Evolutionary conservation across 2,113 vertebrate species (phyloP).

Genomic region (Phaetusa simplex): DNA sequence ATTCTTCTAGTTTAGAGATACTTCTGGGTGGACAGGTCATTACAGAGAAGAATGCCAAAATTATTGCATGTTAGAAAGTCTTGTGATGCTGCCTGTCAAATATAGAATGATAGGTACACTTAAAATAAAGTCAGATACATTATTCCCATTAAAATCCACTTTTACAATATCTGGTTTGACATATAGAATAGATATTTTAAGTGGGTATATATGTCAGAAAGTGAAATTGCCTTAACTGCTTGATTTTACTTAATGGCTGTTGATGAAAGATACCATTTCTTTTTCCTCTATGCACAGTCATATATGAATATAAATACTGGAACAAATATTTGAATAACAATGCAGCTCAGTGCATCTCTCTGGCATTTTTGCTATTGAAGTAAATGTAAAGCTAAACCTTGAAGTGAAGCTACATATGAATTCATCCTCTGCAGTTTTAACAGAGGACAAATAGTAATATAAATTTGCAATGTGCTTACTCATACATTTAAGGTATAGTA

Average conservation of each 20-base stretch:
- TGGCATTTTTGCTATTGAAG: not conserved
- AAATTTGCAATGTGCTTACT: not conserved
- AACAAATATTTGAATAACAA: constrained; percentile 39
- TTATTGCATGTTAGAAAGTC: not conserved
- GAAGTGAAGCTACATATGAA: not conserved
- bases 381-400: not conserved
- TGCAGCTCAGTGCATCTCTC: not conserved
- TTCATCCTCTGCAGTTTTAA: not conserved
- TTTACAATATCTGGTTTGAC: constrained; percentile 28
- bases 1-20: constrained; percentile 51
- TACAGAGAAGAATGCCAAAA: constrained; percentile 26
- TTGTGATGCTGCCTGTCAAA: constrained; percentile 2
- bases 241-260: constrained; percentile 49
- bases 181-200: constrained; percentile 16
- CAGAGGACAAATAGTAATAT: not conserved
- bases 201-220: constrained; percentile 39
- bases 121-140: not conserved
- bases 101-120: not conserved
- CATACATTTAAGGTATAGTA: not conserved
- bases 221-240: constrained; percentile 1
- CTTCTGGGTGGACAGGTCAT: constrained; percentile 21
- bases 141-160: constrained; percentile 30
- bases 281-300: not conserved
- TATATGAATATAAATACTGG: constrained; percentile 42
- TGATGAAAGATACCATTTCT: not conserved